These are phyloP conservation scores for Thera britannica DNA, from an alignment of 2,888 invertebrate species.

Conservation along the genomic window DNA sequence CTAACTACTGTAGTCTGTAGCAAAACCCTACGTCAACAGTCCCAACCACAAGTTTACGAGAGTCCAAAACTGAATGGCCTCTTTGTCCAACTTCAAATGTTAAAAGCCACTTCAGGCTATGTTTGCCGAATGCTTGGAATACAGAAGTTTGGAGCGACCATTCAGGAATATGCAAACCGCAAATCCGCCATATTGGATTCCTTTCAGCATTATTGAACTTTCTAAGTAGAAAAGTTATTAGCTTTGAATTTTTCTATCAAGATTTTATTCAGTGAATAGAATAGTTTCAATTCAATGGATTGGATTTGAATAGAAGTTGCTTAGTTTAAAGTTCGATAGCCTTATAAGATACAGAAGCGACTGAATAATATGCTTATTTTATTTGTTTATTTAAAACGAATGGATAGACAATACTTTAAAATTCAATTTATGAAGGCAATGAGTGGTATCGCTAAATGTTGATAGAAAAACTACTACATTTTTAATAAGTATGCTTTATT, in stretches of 20 bases:
- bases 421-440: too few species aligned
- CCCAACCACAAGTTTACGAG: slow-evolving; percentile 10
- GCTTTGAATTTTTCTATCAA: slow-evolving; percentile 1
- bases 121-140: slow-evolving; percentile 15
- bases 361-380: too few species aligned
- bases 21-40: slow-evolving; percentile 2
- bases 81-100: slow-evolving; percentile 19
- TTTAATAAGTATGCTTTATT: too few species aligned
- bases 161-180: slow-evolving; percentile 13
- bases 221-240: slow-evolving; percentile 2
- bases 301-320: background rate
- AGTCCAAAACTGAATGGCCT: slow-evolving; percentile 10
- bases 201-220: slow-evolving; percentile 2
- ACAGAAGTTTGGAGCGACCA: slow-evolving; percentile 19
- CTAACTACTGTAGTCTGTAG: background rate
- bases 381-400: too few species aligned
- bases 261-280: background rate
- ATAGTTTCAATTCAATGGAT: background rate
- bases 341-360: background rate
- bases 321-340: background rate
- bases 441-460: too few species aligned
- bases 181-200: slow-evolving; percentile 25
- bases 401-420: background rate
- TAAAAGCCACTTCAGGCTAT: slow-evolving; percentile 17
- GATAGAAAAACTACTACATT: too few species aligned